A percentile compares a stretch with the other conserved stretches of the same genome.
These are phyloP conservation scores for Pollenia labialis DNA, from an alignment of 2,888 invertebrate genomes.

Conservation along the genomic window DNA sequence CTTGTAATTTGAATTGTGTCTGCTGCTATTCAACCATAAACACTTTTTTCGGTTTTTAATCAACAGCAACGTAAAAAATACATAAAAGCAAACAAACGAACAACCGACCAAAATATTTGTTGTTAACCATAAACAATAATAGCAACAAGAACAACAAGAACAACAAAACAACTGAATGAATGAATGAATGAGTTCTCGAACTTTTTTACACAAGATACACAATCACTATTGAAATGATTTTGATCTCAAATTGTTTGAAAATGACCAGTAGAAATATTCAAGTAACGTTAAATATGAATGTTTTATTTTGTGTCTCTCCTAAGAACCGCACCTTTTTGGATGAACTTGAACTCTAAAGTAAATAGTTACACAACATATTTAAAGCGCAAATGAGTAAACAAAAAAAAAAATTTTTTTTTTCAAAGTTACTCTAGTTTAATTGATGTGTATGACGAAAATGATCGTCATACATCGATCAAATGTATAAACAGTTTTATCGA, in stretches of 20 bases:
- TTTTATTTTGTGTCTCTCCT: constrained; percentile 40
- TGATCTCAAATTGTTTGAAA: constrained; percentile 41
- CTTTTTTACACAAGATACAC: constrained; percentile 25
- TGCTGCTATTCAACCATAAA: constrained; percentile 15
- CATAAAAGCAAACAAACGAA: background rate
- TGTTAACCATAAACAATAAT: constrained; percentile 15
- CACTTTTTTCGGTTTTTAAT: constrained; percentile 23
- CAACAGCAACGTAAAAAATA: background rate
- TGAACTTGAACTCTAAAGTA: constrained; percentile 72
- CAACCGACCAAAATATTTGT: constrained; percentile 12
- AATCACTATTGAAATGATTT: constrained; percentile 60
- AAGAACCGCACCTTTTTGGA: constrained; percentile 65
- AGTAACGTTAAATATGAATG: constrained; percentile 33
- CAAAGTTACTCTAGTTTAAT: too few species aligned
- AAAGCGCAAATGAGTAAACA: constrained; percentile 17
- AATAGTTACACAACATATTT: constrained; percentile 42
- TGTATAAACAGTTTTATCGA: too few species aligned
- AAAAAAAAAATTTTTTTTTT: background rate
- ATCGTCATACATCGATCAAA: background rate
- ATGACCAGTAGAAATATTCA: constrained; percentile 36
- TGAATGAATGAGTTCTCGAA: background rate
- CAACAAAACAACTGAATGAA: background rate
- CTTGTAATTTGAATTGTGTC: background rate
- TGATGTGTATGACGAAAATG: constrained; percentile 21
- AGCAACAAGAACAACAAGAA: background rate